phyloP scores from a whole-genome alignment of 2,797 vertebrate species.

The Pangasius macronema region DNA sequence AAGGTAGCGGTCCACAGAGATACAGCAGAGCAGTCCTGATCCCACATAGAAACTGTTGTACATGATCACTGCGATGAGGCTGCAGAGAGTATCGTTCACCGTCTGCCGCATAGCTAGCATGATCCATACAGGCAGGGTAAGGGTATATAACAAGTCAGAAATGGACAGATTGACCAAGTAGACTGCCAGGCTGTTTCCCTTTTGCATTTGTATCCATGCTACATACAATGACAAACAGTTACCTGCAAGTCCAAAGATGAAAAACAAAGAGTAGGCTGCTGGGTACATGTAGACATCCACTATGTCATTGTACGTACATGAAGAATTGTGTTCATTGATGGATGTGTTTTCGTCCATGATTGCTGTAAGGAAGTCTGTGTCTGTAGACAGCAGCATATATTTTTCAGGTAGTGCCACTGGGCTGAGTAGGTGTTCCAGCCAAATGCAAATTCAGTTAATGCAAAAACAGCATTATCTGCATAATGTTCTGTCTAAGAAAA shows the following conservation, averaged over 20 bases:
- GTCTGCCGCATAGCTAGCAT: slow-evolving; percentile 21
- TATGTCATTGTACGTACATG: slow-evolving; percentile 6
- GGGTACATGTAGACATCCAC: slow-evolving; percentile 52
- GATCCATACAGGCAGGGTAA: slow-evolving; percentile 67
- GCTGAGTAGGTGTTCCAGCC: slow-evolving; percentile 12
- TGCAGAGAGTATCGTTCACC: slow-evolving; percentile 48
- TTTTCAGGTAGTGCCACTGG: neutral
- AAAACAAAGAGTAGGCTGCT: slow-evolving; percentile 59
- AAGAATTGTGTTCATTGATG: slow-evolving; percentile 1
- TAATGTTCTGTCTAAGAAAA: neutral
- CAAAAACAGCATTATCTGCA: neutral
- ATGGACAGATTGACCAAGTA: slow-evolving; percentile 65
- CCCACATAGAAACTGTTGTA: slow-evolving; percentile 68
- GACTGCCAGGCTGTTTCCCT: slow-evolving; percentile 57
- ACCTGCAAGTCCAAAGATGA: slow-evolving; percentile 61
- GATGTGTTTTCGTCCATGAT: slow-evolving; percentile 48
- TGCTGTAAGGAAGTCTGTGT: neutral
- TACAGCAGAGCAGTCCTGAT: slow-evolving; percentile 67
- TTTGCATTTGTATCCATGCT: slow-evolving; percentile 59
- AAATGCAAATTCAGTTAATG: slow-evolving; percentile 13
- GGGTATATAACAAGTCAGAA: slow-evolving; percentile 66
- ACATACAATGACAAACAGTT: slow-evolving; percentile 67
- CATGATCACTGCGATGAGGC: slow-evolving; percentile 56
- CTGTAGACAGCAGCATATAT: neutral
- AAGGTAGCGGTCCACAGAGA: slow-evolving; percentile 64